Evolutionary conservation across 2,797 vertebrate species (phyloP), one percentile per base, ranked within the genome.

Genomic region (Florisuga fusca): DNA sequence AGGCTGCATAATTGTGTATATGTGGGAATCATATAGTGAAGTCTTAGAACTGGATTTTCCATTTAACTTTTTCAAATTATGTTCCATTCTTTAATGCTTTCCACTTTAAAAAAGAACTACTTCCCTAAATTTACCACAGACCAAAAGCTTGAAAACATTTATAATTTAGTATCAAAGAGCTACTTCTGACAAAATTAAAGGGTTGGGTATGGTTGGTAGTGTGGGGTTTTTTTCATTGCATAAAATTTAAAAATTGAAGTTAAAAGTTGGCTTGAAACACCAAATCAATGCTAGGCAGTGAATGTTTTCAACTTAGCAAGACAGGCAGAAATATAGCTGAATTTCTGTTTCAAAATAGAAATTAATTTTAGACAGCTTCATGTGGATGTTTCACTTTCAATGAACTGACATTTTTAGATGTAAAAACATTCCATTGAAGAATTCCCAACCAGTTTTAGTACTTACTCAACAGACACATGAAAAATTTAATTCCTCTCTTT

Each of bases 401-500:
- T 55, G 36, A 87, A 78, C 3, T 72, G 69, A 33, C 38, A 81
- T 73, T 93, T 92, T 81, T 50, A 75, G 83, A 90, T 6, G 11
- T 20, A 69, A 84, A 94, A 91, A 63, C 21, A 84, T 50, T 84
- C 29, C 26, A 73, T 15, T 0, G 0, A 54, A 91, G 82, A 50
- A 69, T 62, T 84, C 63, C 76, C 48, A 91, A 83, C 62, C n/a
- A 34, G 62, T 54, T 77, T 77, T 29, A 77, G 21, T 55, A 75
- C 38, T 90, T n/a, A 69, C 38, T 84, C 75, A 89, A 91, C 12
- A 90, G 50, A 92, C 46, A 87, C 10, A 93, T 34, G 50, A 31
- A 96, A 92, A 83, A 80, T 90, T 91, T 66, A 69, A 89, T 93
- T 95, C 74, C 19, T 77, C 26, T 81, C 33, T 89, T 36, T 67